Evolutionary conservation across 1,140 invertebrate genomes (phyloP).

Genomic region (Lucilia sericata): DNA sequence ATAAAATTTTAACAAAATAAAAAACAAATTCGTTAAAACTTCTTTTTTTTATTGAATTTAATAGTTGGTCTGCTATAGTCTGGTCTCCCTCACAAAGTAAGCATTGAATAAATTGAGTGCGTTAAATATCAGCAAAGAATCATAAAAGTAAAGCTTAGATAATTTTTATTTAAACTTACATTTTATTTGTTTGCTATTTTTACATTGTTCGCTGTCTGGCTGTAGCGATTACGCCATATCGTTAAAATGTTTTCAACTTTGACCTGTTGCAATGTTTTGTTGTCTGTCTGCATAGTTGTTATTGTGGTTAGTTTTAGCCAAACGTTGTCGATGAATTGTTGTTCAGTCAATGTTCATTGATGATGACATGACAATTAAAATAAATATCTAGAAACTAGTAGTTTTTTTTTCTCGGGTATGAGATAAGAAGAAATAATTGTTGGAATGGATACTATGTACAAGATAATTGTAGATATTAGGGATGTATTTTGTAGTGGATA

Average conservation of each 20-base stretch:
- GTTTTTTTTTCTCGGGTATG: background rate
- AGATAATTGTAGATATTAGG: background rate
- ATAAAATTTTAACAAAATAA: constrained; percentile 20
- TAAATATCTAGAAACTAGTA: background rate
- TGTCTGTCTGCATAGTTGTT: background rate
- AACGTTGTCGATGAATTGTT: constrained; percentile 19
- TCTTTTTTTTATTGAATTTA: background rate
- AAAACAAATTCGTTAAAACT: background rate
- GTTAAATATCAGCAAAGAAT: constrained; percentile 17
- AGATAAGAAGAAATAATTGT: constrained; percentile 15
- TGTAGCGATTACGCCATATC: constrained; percentile 22
- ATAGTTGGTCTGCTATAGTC: background rate
- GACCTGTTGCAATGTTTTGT: background rate
- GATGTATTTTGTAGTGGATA: background rate
- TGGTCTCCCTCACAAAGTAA: too few species aligned
- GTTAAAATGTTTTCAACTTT: constrained; percentile 24
- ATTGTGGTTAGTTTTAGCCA: background rate
- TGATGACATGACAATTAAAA: constrained; percentile 29
- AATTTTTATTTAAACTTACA: background rate
- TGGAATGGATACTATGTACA: background rate
- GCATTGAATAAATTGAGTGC: background rate
- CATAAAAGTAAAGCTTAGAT: constrained; percentile 4
- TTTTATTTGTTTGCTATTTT: background rate
- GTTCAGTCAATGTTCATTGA: constrained; percentile 1
- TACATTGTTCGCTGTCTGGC: background rate